Percentiles rank a stretch among this genome's conserved stretches.
Conservation (phyloP, 2,888 invertebrate species). For the Epicampocera succincta region DNA sequence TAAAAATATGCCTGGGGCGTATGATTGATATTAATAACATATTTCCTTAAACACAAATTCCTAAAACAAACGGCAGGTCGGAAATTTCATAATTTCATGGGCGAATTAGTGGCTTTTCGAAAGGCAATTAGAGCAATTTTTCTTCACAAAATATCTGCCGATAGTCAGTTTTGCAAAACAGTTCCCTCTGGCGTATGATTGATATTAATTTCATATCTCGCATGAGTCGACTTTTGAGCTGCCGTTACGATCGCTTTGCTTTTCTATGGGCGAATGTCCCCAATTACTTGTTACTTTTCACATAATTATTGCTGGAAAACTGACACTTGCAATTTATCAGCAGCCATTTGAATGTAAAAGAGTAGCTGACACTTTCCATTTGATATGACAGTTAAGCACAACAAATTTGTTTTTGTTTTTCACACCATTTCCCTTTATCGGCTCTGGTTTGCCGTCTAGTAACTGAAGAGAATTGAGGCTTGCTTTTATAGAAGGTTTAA, state of each 20-base stretch:
- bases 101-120: too few relatives aligned
- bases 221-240: neutral
- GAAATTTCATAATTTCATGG: too few relatives aligned
- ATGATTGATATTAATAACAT: constrained; percentile 17
- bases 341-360: constrained; percentile 1
- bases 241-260: too few relatives aligned
- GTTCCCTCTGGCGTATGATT: constrained; percentile 11
- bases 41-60: too few relatives aligned
- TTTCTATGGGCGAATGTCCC: too few relatives aligned
- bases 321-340: neutral
- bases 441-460: neutral
- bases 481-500: neutral
- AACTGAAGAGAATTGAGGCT: neutral
- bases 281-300: too few relatives aligned
- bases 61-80: too few relatives aligned
- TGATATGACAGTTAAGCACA: constrained; percentile 7
- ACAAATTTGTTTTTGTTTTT: constrained; percentile 3
- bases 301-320: too few relatives aligned
- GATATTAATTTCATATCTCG: constrained; percentile 3
- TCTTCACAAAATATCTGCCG: too few relatives aligned
- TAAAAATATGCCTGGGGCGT: neutral
- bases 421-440: neutral
- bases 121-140: too few relatives aligned
- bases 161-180: too few relatives aligned
- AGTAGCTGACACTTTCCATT: constrained; percentile 16